Evolutionary conservation across 2,888 invertebrate genomes (phyloP), one percentile per base, ranked within the genome.

Genomic region (Drepana falcataria): DNA sequence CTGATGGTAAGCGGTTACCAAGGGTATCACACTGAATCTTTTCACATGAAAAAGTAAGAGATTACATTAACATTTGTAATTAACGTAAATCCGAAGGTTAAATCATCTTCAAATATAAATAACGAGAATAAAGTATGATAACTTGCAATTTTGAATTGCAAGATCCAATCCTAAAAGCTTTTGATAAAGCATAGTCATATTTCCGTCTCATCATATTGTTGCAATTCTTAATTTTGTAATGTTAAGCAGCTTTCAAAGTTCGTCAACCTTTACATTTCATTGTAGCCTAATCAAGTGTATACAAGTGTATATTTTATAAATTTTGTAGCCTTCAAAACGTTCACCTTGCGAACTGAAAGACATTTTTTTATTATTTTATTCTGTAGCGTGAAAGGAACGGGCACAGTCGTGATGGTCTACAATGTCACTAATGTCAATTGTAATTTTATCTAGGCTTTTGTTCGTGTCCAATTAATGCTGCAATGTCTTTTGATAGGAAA

Each of bases 301-400:
- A 63, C 53, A 54, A 60, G 51, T 51, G 56, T 55, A 58, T 55
- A 66, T 64, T 60, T 65, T 61, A 61, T 54, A 56, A 21, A 21
- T 21, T 21, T 21, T 21, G 21, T 66, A 66, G 63, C 75, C 75
- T 73, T 62, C 60, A 65, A 65, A 58, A 52, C 68, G 60, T 63
- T 79, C 65, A 71, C 78, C 76, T 78, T 73, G 74, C 60, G 58
- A 66, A 77, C 67, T 76, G 64, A 75, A 71, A 76, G 75, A 75
- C 77, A 77, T 79, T 70, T 64, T 21, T 4, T 59, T 60, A 64
- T 64, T 66, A 55, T 61, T 57, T 53, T 57, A 55, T 57, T 59
- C 55, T 47, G 53, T 41, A 59, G 65, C 61, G 60, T 67, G 66
- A 66, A 71, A 65, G 56, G 64, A 59, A 55, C 35, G 61, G 57